These are phyloP conservation scores for Glyptemys insculpta DNA, from an alignment of 2,797 vertebrate genomes.

Conservation along the genomic window DNA sequence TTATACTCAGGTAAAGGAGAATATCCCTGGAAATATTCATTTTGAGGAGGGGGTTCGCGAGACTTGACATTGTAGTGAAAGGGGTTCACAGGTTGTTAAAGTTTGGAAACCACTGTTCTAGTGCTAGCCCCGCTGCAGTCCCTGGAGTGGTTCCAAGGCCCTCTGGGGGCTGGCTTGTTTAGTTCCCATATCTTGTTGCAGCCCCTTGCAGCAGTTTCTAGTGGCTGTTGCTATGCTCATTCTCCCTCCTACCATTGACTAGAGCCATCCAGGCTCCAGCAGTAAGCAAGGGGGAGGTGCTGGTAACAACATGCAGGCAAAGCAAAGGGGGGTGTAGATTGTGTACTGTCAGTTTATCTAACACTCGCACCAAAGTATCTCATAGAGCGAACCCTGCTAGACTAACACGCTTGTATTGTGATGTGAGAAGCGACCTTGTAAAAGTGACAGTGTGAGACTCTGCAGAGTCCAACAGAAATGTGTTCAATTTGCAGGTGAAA, in stretches of 20 bases:
- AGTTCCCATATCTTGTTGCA: neutral
- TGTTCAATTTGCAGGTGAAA: neutral
- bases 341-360: neutral
- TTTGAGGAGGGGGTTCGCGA: too few relatives aligned
- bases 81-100: too few relatives aligned
- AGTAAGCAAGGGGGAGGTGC: neutral
- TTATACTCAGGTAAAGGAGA: too few relatives aligned
- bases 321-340: neutral
- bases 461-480: neutral
- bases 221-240: neutral
- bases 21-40: too few relatives aligned
- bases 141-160: neutral
- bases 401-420: neutral
- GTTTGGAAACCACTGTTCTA: neutral
- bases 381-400: neutral
- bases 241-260: neutral
- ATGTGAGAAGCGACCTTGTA: too few relatives aligned
- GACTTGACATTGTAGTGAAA: too few relatives aligned
- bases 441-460: too few relatives aligned
- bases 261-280: neutral
- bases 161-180: neutral
- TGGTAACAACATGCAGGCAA: neutral
- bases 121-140: neutral
- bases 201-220: neutral
- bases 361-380: neutral